phyloP scores from a whole-genome alignment of 2,888 invertebrate species.

The Catocala fraxini region DNA sequence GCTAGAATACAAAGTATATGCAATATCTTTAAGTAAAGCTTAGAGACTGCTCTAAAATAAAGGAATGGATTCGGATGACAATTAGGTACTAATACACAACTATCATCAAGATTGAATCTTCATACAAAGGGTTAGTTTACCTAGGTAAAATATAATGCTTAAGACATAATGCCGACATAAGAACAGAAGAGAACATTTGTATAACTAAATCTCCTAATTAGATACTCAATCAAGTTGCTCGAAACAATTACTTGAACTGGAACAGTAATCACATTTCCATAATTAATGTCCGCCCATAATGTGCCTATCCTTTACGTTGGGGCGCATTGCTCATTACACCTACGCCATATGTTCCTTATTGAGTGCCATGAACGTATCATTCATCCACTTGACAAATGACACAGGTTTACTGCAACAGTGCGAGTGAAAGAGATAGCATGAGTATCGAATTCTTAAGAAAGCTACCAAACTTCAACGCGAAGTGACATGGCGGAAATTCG shows the following conservation, averaged over 20 bases:
- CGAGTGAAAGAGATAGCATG: constrained; percentile 16
- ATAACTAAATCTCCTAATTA: constrained; percentile 10
- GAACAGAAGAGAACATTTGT: constrained; percentile 11
- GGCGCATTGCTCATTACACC: constrained; percentile 41
- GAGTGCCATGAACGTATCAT: constrained; percentile 42
- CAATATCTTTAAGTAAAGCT: no score
- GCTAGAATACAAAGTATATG: no score
- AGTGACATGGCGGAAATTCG: constrained; percentile 25
- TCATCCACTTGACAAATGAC: constrained; percentile 40
- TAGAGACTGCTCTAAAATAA: no score
- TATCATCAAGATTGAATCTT: no score
- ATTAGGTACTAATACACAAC: no score
- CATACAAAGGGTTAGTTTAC: no score
- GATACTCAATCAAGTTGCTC: constrained; percentile 11
- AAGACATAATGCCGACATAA: background rate
- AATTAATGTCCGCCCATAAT: constrained; percentile 32
- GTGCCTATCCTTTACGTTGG: constrained; percentile 28
- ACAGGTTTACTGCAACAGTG: constrained; percentile 17
- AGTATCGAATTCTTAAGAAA: constrained; percentile 23
- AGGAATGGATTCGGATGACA: no score
- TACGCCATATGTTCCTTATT: constrained; percentile 42
- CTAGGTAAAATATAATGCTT: no score
- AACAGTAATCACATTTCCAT: constrained; percentile 22
- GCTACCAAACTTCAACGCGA: constrained; percentile 14
- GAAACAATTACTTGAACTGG: constrained; percentile 22